phyloP scores from a whole-genome alignment of 2,888 invertebrate genomes.

The Mimas tiliae region DNA sequence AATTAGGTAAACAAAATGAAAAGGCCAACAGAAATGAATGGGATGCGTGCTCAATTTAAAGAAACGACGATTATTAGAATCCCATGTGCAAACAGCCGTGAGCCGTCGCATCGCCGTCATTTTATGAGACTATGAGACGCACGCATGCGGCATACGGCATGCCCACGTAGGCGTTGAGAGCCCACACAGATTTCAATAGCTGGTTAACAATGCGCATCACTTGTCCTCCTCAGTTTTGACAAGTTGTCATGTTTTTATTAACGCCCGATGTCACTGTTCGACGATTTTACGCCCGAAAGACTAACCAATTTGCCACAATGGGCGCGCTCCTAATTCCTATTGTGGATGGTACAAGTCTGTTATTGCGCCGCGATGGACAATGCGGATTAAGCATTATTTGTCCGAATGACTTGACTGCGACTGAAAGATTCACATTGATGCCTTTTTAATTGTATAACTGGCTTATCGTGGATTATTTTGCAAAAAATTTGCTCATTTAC shows the following conservation, averaged over 20 bases:
- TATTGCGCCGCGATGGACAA: constrained; percentile 72
- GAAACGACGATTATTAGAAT: constrained; percentile 73
- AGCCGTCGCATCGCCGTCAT: constrained; percentile 38
- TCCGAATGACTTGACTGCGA: constrained; percentile 72
- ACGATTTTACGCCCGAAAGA: constrained; percentile 71
- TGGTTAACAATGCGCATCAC: constrained; percentile 72
- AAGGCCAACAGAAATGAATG: constrained; percentile 52
- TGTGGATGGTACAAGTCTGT: constrained; percentile 72
- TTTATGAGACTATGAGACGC: constrained; percentile 45
- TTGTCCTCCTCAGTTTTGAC: constrained; percentile 83
- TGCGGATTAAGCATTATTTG: constrained; percentile 78
- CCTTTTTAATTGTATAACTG: constrained; percentile 48
- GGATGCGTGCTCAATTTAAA: constrained; percentile 70
- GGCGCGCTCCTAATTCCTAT: constrained; percentile 78
- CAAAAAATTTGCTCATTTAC: neutral
- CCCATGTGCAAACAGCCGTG: constrained; percentile 72
- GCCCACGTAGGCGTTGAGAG: constrained; percentile 69
- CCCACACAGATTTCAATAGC: constrained; percentile 80
- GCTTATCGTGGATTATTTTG: constrained; percentile 33
- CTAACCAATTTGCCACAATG: constrained; percentile 80
- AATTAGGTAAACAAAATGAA: constrained; percentile 25
- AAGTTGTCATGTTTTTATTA: constrained; percentile 83
- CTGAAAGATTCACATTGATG: constrained; percentile 57
- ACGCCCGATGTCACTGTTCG: constrained; percentile 73
- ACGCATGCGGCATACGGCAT: too few relatives aligned